A percentile compares a stretch with the other conserved stretches of the same genome.
These are phyloP conservation scores for Charaxes varanes DNA, from an alignment of 1,140 invertebrate species.

Conservation along the genomic window DNA sequence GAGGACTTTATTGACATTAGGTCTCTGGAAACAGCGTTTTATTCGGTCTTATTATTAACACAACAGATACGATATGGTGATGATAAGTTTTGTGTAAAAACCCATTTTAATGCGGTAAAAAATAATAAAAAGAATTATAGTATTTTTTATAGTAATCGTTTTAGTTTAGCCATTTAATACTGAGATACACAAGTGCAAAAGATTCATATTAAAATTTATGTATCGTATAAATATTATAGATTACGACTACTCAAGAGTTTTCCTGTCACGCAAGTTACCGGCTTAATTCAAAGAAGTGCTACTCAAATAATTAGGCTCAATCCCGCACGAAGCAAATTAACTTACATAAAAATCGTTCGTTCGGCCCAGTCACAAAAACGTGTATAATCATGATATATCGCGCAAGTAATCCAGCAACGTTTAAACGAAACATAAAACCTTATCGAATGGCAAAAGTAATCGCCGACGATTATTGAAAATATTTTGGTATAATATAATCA, in stretches of 20 bases:
- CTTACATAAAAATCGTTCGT: slow-evolving; percentile 63
- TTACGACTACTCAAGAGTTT: slow-evolving; percentile 5
- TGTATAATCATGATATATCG: slow-evolving; percentile 37
- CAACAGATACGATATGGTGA: too few species aligned
- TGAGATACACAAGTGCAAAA: too few species aligned
- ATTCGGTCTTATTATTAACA: too few species aligned
- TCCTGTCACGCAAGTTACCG: slow-evolving; percentile 38
- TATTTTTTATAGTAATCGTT: too few species aligned
- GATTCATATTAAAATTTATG: too few species aligned
- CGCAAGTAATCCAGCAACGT: slow-evolving; percentile 15
- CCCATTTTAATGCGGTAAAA: too few species aligned
- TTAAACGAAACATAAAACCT: slow-evolving; percentile 30
- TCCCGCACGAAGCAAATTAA: slow-evolving; percentile 61
- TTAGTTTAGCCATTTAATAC: too few species aligned
- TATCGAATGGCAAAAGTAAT: slow-evolving; percentile 31
- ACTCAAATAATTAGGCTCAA: slow-evolving; percentile 66
- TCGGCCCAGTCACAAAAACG: slow-evolving; percentile 40
- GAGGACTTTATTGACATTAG: too few species aligned
- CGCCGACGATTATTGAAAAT: slow-evolving; percentile 13
- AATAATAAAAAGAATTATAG: too few species aligned
- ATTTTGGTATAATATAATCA: slow-evolving; percentile 11
- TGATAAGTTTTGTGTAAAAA: too few species aligned
- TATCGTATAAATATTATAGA: too few species aligned
- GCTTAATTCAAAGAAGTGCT: slow-evolving; percentile 58
- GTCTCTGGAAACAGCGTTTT: too few species aligned